phyloP scores from a whole-genome alignment of 2,888 invertebrate species.

The Apantesis nais region DNA sequence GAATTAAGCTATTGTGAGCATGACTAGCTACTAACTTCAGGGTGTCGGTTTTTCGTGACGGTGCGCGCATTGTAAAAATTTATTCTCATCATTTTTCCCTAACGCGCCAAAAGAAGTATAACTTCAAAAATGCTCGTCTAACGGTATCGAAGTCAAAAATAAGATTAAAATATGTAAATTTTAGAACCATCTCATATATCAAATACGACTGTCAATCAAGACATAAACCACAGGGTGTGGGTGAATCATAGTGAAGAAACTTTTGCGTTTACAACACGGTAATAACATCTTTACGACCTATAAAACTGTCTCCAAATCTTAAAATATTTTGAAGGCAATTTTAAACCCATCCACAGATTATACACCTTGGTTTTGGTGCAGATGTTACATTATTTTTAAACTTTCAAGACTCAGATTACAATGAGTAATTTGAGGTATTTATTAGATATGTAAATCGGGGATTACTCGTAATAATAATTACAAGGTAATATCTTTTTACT shows the following conservation, averaged over 20 bases:
- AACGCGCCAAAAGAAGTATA: too few relatives aligned
- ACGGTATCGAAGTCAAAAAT: neutral
- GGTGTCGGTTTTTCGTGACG: too few relatives aligned
- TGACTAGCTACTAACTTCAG: too few relatives aligned
- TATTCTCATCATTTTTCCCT: too few relatives aligned
- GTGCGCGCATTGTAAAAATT: too few relatives aligned
- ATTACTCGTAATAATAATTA: too few relatives aligned
- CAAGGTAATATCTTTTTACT: too few relatives aligned
- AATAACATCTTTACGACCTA: slow-evolving; percentile 15
- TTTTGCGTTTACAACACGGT: slow-evolving; percentile 7
- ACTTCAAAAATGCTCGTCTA: too few relatives aligned
- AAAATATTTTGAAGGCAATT: slow-evolving; percentile 16
- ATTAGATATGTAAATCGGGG: too few relatives aligned
- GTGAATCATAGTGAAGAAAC: slow-evolving; percentile 4
- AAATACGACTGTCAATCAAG: neutral
- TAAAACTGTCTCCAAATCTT: slow-evolving; percentile 12
- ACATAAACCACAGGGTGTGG: slow-evolving; percentile 1
- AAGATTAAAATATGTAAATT: neutral
- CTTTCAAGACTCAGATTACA: neutral
- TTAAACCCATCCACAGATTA: slow-evolving; percentile 6
- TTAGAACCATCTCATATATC: neutral
- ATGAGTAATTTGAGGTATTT: too few relatives aligned
- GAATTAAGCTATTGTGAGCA: too few relatives aligned
- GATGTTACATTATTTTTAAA: neutral
- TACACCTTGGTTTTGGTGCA: neutral